These are phyloP conservation scores for Cheiracanthium punctorium DNA, from an alignment of 2,888 invertebrate species.

Conservation along the genomic window DNA sequence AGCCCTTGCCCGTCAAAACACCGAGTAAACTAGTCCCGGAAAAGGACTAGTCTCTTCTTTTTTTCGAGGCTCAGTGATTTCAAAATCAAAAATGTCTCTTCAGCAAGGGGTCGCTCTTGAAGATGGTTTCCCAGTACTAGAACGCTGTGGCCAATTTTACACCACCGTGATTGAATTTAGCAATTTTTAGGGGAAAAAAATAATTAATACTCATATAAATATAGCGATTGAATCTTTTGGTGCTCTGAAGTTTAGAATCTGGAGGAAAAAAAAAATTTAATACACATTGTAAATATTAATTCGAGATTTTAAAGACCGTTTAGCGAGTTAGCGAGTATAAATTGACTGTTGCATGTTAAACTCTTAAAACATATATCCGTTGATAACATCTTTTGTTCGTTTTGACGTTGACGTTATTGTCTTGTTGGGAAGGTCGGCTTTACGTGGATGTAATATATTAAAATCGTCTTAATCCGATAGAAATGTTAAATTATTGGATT, in stretches of 20 bases:
- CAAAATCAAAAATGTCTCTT: slow-evolving; percentile 34
- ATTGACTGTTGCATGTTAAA: slow-evolving; percentile 64
- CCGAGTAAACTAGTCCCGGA: slow-evolving; percentile 12
- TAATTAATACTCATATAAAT: slow-evolving; percentile 48
- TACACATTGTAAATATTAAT: slow-evolving; percentile 59
- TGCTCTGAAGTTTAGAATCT: slow-evolving; percentile 60
- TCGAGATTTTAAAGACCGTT: slow-evolving; percentile 50
- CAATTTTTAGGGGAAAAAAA: slow-evolving; percentile 62
- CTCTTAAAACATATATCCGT: slow-evolving; percentile 48
- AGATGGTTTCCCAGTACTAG: not conserved
- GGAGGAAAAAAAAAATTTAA: slow-evolving; percentile 57
- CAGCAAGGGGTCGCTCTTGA: not conserved
- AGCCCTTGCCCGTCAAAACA: not conserved
- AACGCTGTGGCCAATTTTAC: slow-evolving; percentile 16
- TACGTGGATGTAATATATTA: slow-evolving; percentile 36
- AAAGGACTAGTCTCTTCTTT: slow-evolving; percentile 20
- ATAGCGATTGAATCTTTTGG: slow-evolving; percentile 67
- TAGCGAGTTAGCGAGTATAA: slow-evolving; percentile 55
- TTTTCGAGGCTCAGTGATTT: slow-evolving; percentile 26
- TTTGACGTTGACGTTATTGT: not conserved
- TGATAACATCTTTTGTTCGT: slow-evolving; percentile 20
- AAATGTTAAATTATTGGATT: no score
- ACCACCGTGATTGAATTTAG: slow-evolving; percentile 63
- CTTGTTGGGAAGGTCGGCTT: not conserved
- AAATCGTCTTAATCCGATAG: no score